A percentile compares a stretch with the other conserved stretches of the same genome.
Conservation (phyloP, 1,140 invertebrate species). For the Brachionus rotundiformis region DNA sequence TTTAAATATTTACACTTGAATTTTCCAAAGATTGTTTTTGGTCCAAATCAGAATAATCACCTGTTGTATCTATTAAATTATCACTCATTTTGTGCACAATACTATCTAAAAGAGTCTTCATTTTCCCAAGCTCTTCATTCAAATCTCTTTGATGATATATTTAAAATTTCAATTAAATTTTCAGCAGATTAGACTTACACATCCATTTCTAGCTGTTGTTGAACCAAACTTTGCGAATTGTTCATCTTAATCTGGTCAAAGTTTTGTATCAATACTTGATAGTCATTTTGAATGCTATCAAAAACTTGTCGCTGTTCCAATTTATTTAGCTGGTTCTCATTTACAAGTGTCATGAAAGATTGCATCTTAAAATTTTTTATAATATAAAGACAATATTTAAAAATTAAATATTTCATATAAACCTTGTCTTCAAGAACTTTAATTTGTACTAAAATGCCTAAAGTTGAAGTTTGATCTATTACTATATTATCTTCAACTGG, state of each 20-base stretch:
- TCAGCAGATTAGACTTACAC: neutral
- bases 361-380: conserved; percentile 32
- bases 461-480: conserved; percentile 24
- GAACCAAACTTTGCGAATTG: neutral
- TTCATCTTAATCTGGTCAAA: neutral
- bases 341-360: conserved; percentile 45
- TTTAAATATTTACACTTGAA: conserved; percentile 34
- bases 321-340: conserved; percentile 50
- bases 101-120: conserved; percentile 36
- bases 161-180: neutral
- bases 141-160: conserved; percentile 42
- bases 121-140: conserved; percentile 41
- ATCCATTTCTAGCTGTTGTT: conserved; percentile 30
- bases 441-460: conserved; percentile 44
- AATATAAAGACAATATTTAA: neutral
- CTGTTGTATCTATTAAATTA: conserved; percentile 28
- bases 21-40: conserved; percentile 27
- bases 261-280: conserved; percentile 21
- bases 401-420: neutral
- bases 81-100: conserved; percentile 48
- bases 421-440: conserved; percentile 48
- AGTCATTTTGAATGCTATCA: conserved; percentile 45
- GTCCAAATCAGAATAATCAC: neutral
- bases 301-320: conserved; percentile 36
- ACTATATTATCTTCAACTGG: conserved; percentile 16